Percentiles rank a stretch among this genome's conserved stretches.
phyloP scores from a whole-genome alignment of 1,140 invertebrate species.

The Drosophila sproati region DNA sequence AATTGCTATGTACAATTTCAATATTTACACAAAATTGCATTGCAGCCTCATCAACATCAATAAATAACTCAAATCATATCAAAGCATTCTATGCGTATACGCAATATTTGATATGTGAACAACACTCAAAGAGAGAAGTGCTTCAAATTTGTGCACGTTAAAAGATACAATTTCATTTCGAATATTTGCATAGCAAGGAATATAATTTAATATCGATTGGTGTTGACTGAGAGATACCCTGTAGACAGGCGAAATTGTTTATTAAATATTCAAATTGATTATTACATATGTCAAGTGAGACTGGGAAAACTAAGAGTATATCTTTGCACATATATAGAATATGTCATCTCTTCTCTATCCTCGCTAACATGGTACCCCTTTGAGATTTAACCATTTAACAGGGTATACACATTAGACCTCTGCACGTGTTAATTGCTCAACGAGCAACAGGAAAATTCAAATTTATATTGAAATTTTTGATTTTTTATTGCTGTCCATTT shows the following conservation, averaged over 20 bases:
- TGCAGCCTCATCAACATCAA: constrained; percentile 20
- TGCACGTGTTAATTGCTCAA: no score
- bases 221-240: not conserved
- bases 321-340: no score
- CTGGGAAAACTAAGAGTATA: no score
- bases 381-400: no score
- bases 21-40: constrained; percentile 62
- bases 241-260: not conserved
- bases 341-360: no score
- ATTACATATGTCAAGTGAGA: no score
- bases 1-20: constrained; percentile 53
- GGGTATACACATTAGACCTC: no score
- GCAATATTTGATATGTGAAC: constrained; percentile 62
- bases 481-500: not conserved
- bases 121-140: constrained; percentile 20
- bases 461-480: not conserved
- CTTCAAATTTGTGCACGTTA: constrained; percentile 7
- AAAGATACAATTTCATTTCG: constrained; percentile 60
- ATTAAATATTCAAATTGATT: no score
- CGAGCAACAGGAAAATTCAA: no score
- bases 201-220: not conserved
- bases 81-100: constrained; percentile 57
- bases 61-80: constrained; percentile 46
- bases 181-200: constrained; percentile 23
- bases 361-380: no score